Evolutionary conservation across 1,140 invertebrate genomes (phyloP), one percentile per base, ranked within the genome.

Genomic region (Drosophila repletoides): DNA sequence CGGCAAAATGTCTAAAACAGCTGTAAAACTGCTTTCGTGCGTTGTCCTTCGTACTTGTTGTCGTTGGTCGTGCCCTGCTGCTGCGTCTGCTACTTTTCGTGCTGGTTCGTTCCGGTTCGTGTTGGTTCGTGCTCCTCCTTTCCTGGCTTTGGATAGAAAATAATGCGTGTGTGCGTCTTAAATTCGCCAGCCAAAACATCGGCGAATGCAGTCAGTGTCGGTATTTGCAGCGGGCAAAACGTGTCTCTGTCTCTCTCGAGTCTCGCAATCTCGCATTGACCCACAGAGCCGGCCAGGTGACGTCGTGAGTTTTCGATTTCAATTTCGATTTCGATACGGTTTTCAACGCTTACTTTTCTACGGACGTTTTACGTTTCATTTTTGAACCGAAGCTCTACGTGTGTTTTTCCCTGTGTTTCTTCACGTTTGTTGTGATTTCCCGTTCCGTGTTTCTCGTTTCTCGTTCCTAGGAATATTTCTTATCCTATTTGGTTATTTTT

Each of bases 191-290:
- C 46, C 64, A 65, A 66, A 83, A 73, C 71, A 79, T 67, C 36
- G 34, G 41, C 61, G 69, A 72, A 72, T 83, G 79, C 79, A 83
- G 79, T 83, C 81, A 65, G 67, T 73, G 74, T 84, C 79, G 79
- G 79, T 72, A 74, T 83, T 69, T 83, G 70, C 79, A 83, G 61
- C 65, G 65, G 49, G 64, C 68, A 81, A n/a, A n/a, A 83, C 76
- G 72, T 59, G 36, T 43, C 43, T 48, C 49, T n/a, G 43, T 24
- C 48, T 43, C 38, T 56, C 31, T 22, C 41, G 52, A 40, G 36
- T 56, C 31, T 22, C 41, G 52, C 55, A 46, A 12, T 19, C 45
- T 31, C 21, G 12, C 17, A 48, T 31, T 28, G 17, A n/a, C n/a
- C n/a, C n/a, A n/a, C n/a, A n/a, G n/a, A n/a, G n/a, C n/a, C n/a